These are phyloP conservation scores for Ammospiza caudacuta DNA, from an alignment of 2,113 vertebrate species.

Conservation along the genomic window DNA sequence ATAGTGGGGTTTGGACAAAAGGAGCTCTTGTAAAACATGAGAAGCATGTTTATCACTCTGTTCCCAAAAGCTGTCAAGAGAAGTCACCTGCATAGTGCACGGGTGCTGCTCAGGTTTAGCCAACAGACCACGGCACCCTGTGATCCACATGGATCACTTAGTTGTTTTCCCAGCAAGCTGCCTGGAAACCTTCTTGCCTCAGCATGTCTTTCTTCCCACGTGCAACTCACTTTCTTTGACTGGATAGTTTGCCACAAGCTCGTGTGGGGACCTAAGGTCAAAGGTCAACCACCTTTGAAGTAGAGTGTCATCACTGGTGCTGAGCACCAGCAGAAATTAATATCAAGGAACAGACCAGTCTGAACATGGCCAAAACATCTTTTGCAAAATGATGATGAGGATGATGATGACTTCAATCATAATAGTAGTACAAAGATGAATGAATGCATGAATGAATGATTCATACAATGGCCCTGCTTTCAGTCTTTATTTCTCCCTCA, in stretches of 20 bases:
- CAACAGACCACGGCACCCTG: not conserved
- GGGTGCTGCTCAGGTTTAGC: not conserved
- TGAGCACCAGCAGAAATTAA: not conserved
- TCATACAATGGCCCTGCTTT: not conserved
- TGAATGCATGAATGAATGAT: not conserved
- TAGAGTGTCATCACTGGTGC: not conserved
- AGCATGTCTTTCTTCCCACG: not conserved
- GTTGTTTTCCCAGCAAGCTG: not conserved
- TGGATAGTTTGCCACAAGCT: rapidly evolving
- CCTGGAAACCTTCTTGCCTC: not conserved
- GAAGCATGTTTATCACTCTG: rapidly evolving
- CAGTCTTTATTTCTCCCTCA: not conserved
- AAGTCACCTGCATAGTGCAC: not conserved
- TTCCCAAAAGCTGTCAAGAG: not conserved
- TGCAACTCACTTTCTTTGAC: not conserved
- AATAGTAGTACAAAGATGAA: not conserved
- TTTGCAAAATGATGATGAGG: not conserved
- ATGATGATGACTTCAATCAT: not conserved
- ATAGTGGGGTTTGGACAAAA: not conserved
- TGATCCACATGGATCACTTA: not conserved
- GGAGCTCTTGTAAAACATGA: not conserved
- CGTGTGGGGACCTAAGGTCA: too few relatives aligned
- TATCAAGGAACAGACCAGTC: not conserved
- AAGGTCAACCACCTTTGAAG: not conserved
- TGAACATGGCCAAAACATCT: not conserved